Evolutionary conservation across 2,797 vertebrate species (phyloP), one percentile per base, ranked within the genome.

Genomic region (Acestrorhynchus altus): DNA sequence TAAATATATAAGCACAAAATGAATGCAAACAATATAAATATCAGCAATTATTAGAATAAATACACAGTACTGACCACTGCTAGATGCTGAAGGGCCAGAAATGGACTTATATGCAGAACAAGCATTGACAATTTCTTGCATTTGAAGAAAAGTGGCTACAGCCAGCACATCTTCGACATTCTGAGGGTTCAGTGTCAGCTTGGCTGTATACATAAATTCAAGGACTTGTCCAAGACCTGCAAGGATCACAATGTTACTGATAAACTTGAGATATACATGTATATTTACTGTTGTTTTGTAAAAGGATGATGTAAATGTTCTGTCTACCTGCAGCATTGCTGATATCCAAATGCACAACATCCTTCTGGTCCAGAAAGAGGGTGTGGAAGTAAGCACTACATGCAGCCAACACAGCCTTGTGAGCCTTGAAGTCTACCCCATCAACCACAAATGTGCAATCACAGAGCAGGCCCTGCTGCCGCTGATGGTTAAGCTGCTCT

Each of bases 391-490:
- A 99, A n/a, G 94, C 91, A 0, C 98, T 99, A 90, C 98, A 99
- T 64, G 98, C 97, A 0, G 97, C 98, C 88, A 99, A 90, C 81
- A 99, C 95, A 0, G 96, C 96, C 84, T 99, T 99, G 86, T 99
- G 98, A 26, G 98, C 98, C 86, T 99, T 98, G 85, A 99, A 99
- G 90, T 98, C 92, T 4, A 98, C 94, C 7, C 98, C 98, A 0
- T 99, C 96, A 87, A 99, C 98, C 80, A 99, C 97, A 3, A 99
- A 98, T 64, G 97, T 98, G 89, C 97, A 99, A 91, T 99, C 97
- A 4, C 98, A 99, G 71, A 99, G 90, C 74, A 99, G 88, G 54
- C 97, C 98, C 86, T 95, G 91, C 85, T 95, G 95, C 22, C 98
- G 92, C 90, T 99, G 98, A 77, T 94, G 94, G 89, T 99, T 96